phyloP scores from a whole-genome alignment of 2,797 vertebrate species.

The Perodicticus potto region DNA sequence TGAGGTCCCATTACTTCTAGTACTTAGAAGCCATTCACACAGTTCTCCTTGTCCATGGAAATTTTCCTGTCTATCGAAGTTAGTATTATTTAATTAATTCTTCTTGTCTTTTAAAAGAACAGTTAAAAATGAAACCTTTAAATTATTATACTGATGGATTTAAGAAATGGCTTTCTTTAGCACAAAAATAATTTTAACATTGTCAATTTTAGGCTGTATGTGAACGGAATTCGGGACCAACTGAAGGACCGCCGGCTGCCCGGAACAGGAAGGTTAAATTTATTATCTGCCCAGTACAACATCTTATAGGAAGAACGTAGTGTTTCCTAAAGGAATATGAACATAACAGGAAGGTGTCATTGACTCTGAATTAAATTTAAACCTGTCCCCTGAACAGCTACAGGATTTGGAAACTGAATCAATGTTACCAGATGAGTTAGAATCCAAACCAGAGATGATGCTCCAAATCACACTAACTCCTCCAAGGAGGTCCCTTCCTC shows the following conservation, averaged over 20 bases:
- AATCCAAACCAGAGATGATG: slow-evolving; percentile 98
- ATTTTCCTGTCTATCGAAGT: background rate
- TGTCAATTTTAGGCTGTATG: no score
- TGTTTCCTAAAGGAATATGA: slow-evolving; percentile 85
- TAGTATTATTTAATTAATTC: slow-evolving; percentile 20
- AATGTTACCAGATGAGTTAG: slow-evolving; percentile 99
- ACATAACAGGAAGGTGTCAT: slow-evolving; percentile 74
- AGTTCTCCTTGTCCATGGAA: background rate
- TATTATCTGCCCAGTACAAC: slow-evolving; percentile 67
- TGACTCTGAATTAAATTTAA: slow-evolving; percentile 82
- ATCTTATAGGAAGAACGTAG: slow-evolving; percentile 78
- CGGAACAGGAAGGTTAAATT: slow-evolving; percentile 87
- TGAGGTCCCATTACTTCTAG: background rate
- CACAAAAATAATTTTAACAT: slow-evolving; percentile 3
- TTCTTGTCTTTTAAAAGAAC: slow-evolving; percentile 24
- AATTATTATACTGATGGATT: slow-evolving; percentile 55
- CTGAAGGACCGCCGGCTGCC: no score
- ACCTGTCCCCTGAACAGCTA: slow-evolving; percentile 84
- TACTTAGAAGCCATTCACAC: background rate
- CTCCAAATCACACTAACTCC: slow-evolving; percentile 91
- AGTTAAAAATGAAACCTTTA: slow-evolving; percentile 61
- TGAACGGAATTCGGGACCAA: no score
- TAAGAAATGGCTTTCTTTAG: slow-evolving; percentile 66
- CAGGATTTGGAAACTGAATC: slow-evolving; percentile 93
- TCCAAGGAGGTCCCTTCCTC: slow-evolving; percentile 90